phyloP scores from a whole-genome alignment of 2,113 vertebrate species.

The Callipepla squamata region DNA sequence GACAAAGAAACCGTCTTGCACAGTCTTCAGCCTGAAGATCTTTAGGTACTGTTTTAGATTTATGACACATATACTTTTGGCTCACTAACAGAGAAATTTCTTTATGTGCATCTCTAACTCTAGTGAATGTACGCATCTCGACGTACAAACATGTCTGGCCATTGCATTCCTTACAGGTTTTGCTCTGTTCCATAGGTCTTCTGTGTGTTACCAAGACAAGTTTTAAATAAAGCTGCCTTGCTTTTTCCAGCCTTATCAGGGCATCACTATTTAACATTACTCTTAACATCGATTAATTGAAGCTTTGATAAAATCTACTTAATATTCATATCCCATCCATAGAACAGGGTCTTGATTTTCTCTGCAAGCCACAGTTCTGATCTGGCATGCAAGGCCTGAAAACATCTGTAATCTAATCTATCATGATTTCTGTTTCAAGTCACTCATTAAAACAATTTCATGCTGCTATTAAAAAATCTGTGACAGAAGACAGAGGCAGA shows the following conservation, averaged over 20 bases:
- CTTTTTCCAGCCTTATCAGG: not conserved
- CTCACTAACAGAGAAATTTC: not conserved
- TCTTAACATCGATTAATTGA: not conserved
- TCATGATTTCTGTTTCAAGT: not conserved
- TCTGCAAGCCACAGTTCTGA: not conserved
- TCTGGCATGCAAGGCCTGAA: not conserved
- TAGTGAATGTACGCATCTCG: not conserved
- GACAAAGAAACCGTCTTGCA: no score
- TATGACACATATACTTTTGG: not conserved
- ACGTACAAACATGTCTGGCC: not conserved
- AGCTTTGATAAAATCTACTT: not conserved
- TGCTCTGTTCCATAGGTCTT: not conserved
- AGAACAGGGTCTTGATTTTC: not conserved
- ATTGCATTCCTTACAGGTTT: not conserved
- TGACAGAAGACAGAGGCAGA: not conserved
- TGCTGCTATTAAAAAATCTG: not conserved
- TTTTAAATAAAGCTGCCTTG: not conserved
- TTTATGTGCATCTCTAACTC: not conserved
- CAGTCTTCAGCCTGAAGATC: not conserved
- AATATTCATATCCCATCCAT: not conserved
- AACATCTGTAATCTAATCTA: not conserved
- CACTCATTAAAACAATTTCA: not conserved
- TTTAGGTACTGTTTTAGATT: not conserved
- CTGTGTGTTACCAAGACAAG: not conserved
- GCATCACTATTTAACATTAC: not conserved